phyloP scores from a whole-genome alignment of 2,113 vertebrate species.

The Platanista minor region DNA sequence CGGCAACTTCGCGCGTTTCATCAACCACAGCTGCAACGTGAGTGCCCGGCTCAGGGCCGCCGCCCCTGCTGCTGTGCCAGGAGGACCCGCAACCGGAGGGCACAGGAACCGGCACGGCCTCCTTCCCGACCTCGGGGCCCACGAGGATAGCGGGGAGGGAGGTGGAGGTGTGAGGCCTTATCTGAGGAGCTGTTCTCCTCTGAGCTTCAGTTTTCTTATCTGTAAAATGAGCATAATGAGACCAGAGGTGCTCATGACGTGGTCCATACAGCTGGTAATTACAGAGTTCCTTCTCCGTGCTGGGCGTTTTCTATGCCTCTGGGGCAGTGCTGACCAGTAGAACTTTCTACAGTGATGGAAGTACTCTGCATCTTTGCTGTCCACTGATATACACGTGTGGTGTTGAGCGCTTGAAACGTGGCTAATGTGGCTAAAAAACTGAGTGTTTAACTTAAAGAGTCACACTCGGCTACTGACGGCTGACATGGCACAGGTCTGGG shows the following conservation, averaged over 20 bases:
- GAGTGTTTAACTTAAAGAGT: not conserved
- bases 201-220: not conserved
- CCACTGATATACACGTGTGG: rapidly evolving
- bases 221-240: rapidly evolving
- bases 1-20: constrained; percentile 97
- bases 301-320: not conserved
- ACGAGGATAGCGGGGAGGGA: rapidly evolving
- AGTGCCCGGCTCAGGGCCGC: constrained; percentile 60
- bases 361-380: rapidly evolving
- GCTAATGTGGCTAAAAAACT: not conserved
- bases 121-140: not conserved
- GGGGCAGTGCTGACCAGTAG: not conserved
- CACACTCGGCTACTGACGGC: not conserved
- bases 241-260: not conserved
- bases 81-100: rapidly evolving
- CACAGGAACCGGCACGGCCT: rapidly evolving
- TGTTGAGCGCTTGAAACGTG: not conserved
- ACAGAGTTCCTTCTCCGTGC: not conserved
- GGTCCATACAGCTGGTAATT: rapidly evolving
- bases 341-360: rapidly evolving
- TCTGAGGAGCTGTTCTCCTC: not conserved
- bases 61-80: rapidly evolving
- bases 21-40: constrained; percentile 99
- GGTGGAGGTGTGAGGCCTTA: rapidly evolving
- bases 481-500: not conserved